Base-by-base conservation (phyloP, 2,888 invertebrate species). In the Heliothis peltigera region DNA sequence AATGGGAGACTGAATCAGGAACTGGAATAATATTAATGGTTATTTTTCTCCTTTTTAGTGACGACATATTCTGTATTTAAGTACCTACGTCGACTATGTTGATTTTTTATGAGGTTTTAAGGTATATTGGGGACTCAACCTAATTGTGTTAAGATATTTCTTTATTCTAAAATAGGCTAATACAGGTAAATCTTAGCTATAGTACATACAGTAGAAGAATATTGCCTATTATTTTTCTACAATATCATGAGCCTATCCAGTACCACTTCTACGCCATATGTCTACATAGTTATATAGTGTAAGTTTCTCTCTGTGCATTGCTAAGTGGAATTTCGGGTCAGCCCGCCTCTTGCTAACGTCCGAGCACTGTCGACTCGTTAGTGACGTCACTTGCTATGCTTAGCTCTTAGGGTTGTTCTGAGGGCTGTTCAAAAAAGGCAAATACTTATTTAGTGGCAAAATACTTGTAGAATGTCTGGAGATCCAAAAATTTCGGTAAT, bases 291-390 rank as follows among this genome's bases (percentile, higher is more conserved):
- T 48, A 52, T 35, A 52, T 21, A 56, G 10, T 32, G 32, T 21
- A 55, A 64, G 55, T 62, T 49, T 55, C 43, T 25, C 48, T 77
- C 53, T 22, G 35, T 64, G 65, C 58, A 72, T 72, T 57, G 53
- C 70, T 70, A 88, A 89, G 87, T 89, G 87, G 88, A 87, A 90
- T 89, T 88, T 88, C 86, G 87, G 87, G 88, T 89, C 80, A 77
- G 64, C 73, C 82, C 83, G 82, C 82, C 83, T 87, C 85, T 81
- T 81, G 83, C 82, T 87, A 87, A 89, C 84, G 82, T 83, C 85
- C 83, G 79, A 82, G 80, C 78, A 67, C 77, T 82, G 85, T 78
- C 78, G 76, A 78, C 79, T 84, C 82, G 80, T 87, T 87, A 83
- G 81, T 77, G 75, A 81, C 80, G 75, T 72, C 72, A 69, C 73